Percentiles rank a stretch among this genome's conserved stretches.
Conservation (phyloP, 2,797 vertebrate species). For the Heteromormyrus szaboi region DNA sequence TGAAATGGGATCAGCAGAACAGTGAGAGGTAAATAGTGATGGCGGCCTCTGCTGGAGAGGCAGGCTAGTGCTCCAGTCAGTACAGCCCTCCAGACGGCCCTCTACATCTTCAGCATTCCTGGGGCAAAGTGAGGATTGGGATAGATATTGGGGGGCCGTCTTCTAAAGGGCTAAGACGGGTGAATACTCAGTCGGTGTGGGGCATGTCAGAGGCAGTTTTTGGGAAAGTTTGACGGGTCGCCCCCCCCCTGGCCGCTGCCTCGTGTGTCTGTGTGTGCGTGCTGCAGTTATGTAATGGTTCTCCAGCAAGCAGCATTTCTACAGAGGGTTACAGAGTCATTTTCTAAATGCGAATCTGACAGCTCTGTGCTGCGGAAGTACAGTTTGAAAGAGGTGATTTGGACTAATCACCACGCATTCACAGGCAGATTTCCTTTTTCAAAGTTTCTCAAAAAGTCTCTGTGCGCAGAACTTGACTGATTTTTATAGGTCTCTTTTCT, state of each 20-base stretch:
- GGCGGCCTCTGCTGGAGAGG: background rate
- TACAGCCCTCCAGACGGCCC: background rate
- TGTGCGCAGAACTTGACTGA: background rate
- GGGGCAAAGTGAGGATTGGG: background rate
- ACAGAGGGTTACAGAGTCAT: background rate
- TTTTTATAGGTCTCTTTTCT: background rate
- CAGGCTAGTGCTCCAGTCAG: background rate
- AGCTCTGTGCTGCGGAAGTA: background rate
- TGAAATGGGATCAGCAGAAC: background rate
- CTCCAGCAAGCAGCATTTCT: background rate
- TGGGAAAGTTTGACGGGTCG: conserved; percentile 20
- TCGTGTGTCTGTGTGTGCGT: background rate
- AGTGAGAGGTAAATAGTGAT: background rate
- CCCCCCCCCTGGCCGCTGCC: conserved; percentile 35
- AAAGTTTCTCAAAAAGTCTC: conserved; percentile 3
- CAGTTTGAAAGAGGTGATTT: conserved; percentile 3
- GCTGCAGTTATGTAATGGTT: background rate
- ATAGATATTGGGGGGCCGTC: background rate
- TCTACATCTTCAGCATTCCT: background rate
- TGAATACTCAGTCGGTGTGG: background rate
- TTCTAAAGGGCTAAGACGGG: background rate
- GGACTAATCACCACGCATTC: conserved; percentile 7
- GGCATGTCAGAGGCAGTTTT: background rate
- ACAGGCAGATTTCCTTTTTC: background rate
- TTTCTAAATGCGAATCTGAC: conserved; percentile 11